Conservation (phyloP, 2,113 vertebrate genomes). For the Capreolus pygargus region DNA sequence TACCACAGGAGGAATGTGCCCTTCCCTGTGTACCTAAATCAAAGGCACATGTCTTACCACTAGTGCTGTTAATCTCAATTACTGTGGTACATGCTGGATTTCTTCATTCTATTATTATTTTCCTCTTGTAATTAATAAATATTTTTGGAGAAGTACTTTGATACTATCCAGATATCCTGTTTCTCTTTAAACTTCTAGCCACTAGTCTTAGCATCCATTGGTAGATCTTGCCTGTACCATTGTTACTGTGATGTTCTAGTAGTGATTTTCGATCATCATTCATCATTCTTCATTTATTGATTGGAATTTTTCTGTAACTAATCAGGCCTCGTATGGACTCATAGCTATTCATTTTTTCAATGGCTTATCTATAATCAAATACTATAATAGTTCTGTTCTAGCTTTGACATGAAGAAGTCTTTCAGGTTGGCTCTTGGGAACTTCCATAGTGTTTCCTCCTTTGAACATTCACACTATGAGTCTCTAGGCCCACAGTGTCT, state of each 20-base stretch:
- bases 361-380: neutral
- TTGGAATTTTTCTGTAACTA: neutral
- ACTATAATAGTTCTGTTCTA: neutral
- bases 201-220: neutral
- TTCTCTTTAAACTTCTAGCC: neutral
- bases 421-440: neutral
- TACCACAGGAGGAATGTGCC: neutral
- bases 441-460: neutral
- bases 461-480: neutral
- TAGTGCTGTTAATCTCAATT: neutral
- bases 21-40: neutral
- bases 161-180: neutral
- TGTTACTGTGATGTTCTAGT: neutral
- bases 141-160: neutral
- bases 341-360: neutral
- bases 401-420: neutral
- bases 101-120: neutral
- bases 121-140: neutral
- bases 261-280: neutral
- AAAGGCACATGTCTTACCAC: neutral
- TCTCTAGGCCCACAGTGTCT: neutral
- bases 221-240: neutral
- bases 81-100: neutral
- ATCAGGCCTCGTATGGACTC: neutral
- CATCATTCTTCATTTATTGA: neutral